phyloP scores from a whole-genome alignment of 2,113 vertebrate genomes.

The Synchiropus splendidus region DNA sequence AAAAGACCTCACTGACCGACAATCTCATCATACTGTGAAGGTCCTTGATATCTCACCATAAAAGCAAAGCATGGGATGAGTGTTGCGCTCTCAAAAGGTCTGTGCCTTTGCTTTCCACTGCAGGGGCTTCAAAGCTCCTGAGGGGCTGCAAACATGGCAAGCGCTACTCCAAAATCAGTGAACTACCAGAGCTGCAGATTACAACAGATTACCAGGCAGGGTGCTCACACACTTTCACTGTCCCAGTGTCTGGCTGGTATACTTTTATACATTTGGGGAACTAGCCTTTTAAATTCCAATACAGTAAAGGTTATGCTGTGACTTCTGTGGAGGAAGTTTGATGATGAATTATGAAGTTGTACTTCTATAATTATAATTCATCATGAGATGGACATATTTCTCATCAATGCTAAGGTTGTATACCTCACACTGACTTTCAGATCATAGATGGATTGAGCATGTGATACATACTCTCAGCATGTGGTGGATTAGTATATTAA shows the following conservation, averaged over 20 bases:
- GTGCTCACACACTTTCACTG: constrained; percentile 29
- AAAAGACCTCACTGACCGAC: no score
- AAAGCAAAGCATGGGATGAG: constrained; percentile 2
- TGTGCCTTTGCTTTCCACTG: constrained; percentile 13
- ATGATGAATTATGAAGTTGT: not conserved
- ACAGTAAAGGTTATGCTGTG: no score
- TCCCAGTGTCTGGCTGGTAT: constrained; percentile 17
- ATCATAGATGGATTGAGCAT: constrained; percentile 18
- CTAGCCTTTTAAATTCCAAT: no score
- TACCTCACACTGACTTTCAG: not conserved
- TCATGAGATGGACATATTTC: not conserved
- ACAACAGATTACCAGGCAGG: constrained; percentile 53
- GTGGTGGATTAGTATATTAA: constrained; percentile 57
- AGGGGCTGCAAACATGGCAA: constrained; percentile 28
- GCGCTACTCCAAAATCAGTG: constrained; percentile 40
- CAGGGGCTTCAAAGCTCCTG: constrained; percentile 34
- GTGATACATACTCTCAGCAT: constrained; percentile 49
- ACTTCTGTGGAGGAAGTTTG: no score
- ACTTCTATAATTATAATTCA: not conserved
- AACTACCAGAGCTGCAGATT: constrained; percentile 54
- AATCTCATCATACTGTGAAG: no score
- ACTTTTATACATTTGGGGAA: constrained; percentile 7
- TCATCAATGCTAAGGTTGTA: constrained; percentile 1
- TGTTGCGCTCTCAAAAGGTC: constrained; percentile 13
- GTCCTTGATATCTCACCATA: constrained; percentile 18